A percentile compares a stretch with the other conserved stretches of the same genome.
Evolutionary conservation across 1,140 invertebrate genomes (phyloP).

Genomic region (Aphelenchoides besseyi): DNA sequence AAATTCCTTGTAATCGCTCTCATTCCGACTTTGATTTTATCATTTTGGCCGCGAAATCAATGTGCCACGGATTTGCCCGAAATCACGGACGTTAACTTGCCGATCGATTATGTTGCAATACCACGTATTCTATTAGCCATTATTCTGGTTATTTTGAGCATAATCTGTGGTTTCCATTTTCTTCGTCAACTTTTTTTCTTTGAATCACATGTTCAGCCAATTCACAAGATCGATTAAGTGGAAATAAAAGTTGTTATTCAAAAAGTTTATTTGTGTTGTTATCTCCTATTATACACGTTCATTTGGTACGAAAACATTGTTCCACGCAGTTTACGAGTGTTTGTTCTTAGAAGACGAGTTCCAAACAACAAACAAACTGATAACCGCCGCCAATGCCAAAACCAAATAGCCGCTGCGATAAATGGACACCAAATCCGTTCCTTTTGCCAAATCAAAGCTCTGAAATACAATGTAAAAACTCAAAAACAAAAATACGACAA

Average conservation of each 20-base stretch:
- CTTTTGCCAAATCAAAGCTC: slow-evolving; percentile 59
- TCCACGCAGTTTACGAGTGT: background rate
- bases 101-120: slow-evolving; percentile 33
- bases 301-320: slow-evolving; percentile 4
- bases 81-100: background rate
- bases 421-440: slow-evolving; percentile 48
- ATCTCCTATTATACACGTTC: background rate
- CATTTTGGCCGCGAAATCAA: slow-evolving; percentile 27
- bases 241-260: background rate
- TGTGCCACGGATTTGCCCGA: slow-evolving; percentile 6
- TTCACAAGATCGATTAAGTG: slow-evolving; percentile 16
- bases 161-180: slow-evolving; percentile 13
- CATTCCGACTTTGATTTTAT: slow-evolving; percentile 30
- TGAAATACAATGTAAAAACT: slow-evolving; percentile 15
- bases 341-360: slow-evolving; percentile 41
- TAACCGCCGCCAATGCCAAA: slow-evolving; percentile 46
- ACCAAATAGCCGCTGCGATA: slow-evolving; percentile 52
- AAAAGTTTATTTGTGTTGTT: background rate
- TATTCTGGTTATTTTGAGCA: slow-evolving; percentile 10
- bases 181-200: slow-evolving; percentile 25
- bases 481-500: background rate
- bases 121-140: slow-evolving; percentile 22
- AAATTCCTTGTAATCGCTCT: slow-evolving; percentile 27
- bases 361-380: slow-evolving; percentile 46
- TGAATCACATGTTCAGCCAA: slow-evolving; percentile 18